A percentile compares a stretch with the other conserved stretches of the same genome.
These are phyloP conservation scores for Hirtodrosophila confusa DNA, from an alignment of 2,888 invertebrate genomes.

Conservation along the genomic window DNA sequence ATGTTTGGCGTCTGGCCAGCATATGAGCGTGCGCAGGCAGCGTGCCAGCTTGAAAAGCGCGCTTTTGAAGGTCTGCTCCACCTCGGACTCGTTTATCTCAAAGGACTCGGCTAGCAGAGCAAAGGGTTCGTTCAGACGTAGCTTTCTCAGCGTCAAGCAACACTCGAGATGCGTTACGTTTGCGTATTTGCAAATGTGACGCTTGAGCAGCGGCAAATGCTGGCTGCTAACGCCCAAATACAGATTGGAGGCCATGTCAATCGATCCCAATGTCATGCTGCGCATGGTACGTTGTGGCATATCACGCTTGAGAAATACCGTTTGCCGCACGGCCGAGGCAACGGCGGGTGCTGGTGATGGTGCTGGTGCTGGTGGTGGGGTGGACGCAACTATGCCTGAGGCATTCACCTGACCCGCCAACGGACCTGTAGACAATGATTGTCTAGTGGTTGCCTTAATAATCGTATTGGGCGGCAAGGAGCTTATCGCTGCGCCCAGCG, in stretches of 20 bases:
- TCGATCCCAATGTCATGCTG: slow-evolving; percentile 77
- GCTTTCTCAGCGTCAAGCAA: slow-evolving; percentile 81
- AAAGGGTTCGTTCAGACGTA: slow-evolving; percentile 82
- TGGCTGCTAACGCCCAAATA: slow-evolving; percentile 77
- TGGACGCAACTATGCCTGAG: not conserved
- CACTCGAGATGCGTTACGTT: slow-evolving; percentile 80
- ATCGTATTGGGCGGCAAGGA: slow-evolving; percentile 80
- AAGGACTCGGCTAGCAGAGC: slow-evolving; percentile 81
- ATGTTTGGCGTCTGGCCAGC: slow-evolving; percentile 83
- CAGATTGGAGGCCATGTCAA: slow-evolving; percentile 79
- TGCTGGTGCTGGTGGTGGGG: slow-evolving; percentile 61
- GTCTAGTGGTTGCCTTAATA: slow-evolving; percentile 73
- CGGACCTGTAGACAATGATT: not conserved
- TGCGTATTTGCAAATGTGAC: slow-evolving; percentile 77
- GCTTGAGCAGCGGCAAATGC: slow-evolving; percentile 79
- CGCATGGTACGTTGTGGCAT: slow-evolving; percentile 81
- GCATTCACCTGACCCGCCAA: not conserved
- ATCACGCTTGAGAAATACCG: slow-evolving; percentile 82
- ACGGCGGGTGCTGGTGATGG: slow-evolving; percentile 57
- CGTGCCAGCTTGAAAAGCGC: slow-evolving; percentile 79
- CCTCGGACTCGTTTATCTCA: slow-evolving; percentile 79
- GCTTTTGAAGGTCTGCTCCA: slow-evolving; percentile 78
- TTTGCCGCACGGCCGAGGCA: slow-evolving; percentile 61
- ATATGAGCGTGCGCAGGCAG: slow-evolving; percentile 80
- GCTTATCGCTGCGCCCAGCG: slow-evolving; percentile 75